Evolutionary conservation across 2,113 vertebrate genomes (phyloP), one percentile per base, ranked within the genome.

Genomic region (Microtus oregoni): DNA sequence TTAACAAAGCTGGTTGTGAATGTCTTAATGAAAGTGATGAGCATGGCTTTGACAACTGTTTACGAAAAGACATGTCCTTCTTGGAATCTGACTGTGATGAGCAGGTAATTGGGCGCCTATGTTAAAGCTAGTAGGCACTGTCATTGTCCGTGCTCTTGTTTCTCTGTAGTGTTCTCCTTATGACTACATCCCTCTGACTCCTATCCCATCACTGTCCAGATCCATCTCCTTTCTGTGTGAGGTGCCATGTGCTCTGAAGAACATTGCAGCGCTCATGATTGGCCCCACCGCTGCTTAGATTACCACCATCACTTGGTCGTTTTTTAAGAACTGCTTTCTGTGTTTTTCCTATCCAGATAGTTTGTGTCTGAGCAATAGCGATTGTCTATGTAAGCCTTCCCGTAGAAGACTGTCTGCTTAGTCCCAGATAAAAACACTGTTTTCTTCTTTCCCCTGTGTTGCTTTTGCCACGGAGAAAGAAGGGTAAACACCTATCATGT

Each of bases 11-110:
- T 0, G 99, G 99, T 86, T 99, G 99, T 44, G 99, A 99, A 96
- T 99, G 99, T 97, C 99, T 99, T 63, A 99, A 99, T 13, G 99
- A 99, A 98, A 99, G 99, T 22, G 99, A 99, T 38, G 99, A 99
- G 97, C 99, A 99, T 11, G 99, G 99, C 70, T 99, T 99, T 73
- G 99, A 99, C 79, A 99, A 99, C 97, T 99, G 99, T 94, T 98
- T 99, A 97, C 98, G 98, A 68, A 99, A 99, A 97, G 99, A 99
- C 94, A 91, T 97, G 0, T 97, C 99, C 19, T 99, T 99, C 98
- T 96, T 99, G 98, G 99, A 99, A 98, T 99, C 99, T 0, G 99
- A 99, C 98, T 99, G 99, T 89, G 99, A 99, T 14, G 99, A 99
- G 91, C 99, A 99, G 99, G 99, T 99, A 97, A 94, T 38, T 79